These are phyloP conservation scores for Drosophila kokeensis DNA, from an alignment of 2,888 invertebrate species.

Conservation along the genomic window DNA sequence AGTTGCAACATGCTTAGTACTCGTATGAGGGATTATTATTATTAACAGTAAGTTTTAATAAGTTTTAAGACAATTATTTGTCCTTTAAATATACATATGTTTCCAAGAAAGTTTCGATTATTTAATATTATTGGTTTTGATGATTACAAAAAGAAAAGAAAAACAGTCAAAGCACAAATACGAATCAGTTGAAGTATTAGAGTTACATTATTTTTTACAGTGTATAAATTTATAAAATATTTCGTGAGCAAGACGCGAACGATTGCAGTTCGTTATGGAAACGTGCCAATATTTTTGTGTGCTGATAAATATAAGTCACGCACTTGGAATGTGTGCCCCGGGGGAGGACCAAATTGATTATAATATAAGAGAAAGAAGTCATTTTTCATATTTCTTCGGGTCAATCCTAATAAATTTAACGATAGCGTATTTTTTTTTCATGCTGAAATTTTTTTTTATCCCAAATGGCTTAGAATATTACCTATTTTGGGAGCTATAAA, in stretches of 20 bases:
- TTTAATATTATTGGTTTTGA: not conserved
- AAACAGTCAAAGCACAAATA: not conserved
- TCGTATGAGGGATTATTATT: not conserved
- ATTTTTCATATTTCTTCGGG: conserved; percentile 1
- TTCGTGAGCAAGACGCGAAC: not conserved
- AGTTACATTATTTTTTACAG: not conserved
- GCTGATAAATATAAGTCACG: conserved; percentile 58
- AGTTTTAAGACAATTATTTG: not conserved
- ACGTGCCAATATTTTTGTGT: conserved; percentile 36
- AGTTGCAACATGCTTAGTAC: not conserved
- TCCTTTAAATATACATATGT: not conserved
- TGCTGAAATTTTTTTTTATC: not conserved
- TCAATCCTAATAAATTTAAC: not conserved
- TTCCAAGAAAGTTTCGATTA: not conserved
- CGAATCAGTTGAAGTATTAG: not conserved
- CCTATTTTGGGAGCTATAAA: not conserved
- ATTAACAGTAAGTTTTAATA: not conserved
- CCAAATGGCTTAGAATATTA: not conserved
- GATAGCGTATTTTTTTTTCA: not conserved
- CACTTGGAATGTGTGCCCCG: conserved; percentile 38
- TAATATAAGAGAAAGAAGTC: conserved; percentile 14
- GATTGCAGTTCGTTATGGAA: conserved; percentile 16
- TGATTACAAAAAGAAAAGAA: not conserved
- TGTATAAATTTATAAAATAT: conserved; percentile 12
- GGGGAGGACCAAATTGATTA: conserved; percentile 53